Percentiles rank a stretch among this genome's conserved stretches.
phyloP scores from a whole-genome alignment of 2,113 vertebrate genomes.

The Dipodomys ordii region DNA sequence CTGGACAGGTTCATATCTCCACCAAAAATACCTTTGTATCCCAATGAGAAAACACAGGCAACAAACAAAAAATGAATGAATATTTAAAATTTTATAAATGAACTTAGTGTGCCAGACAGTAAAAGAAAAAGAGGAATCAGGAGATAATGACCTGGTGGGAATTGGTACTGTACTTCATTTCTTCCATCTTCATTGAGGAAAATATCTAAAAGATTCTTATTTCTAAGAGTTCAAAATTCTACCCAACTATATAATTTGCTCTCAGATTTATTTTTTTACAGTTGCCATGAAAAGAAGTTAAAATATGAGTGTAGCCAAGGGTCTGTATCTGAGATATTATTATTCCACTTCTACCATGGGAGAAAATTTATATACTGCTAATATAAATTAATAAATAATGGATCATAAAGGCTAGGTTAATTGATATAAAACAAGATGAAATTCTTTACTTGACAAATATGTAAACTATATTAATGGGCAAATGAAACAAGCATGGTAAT shows the following conservation, averaged over 20 bases:
- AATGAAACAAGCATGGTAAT: neutral
- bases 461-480: neutral
- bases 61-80: neutral
- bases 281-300: neutral
- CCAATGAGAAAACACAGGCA: neutral
- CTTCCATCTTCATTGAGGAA: neutral
- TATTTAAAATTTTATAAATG: too few relatives aligned
- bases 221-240: neutral
- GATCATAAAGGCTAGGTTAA: neutral
- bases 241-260: neutral
- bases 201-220: neutral
- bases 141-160: neutral
- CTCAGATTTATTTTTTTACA: neutral
- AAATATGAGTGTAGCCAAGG: neutral
- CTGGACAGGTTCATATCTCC: neutral
- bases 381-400: slow-evolving; percentile 22
- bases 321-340: neutral
- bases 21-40: neutral
- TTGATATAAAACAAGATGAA: neutral
- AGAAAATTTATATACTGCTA: neutral
- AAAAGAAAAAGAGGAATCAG: neutral
- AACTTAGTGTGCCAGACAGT: neutral
- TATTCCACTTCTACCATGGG: neutral
- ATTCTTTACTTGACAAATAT: neutral
- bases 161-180: neutral